Conservation (phyloP, 2,113 vertebrate species). For the Erpornis zantholeuca region DNA sequence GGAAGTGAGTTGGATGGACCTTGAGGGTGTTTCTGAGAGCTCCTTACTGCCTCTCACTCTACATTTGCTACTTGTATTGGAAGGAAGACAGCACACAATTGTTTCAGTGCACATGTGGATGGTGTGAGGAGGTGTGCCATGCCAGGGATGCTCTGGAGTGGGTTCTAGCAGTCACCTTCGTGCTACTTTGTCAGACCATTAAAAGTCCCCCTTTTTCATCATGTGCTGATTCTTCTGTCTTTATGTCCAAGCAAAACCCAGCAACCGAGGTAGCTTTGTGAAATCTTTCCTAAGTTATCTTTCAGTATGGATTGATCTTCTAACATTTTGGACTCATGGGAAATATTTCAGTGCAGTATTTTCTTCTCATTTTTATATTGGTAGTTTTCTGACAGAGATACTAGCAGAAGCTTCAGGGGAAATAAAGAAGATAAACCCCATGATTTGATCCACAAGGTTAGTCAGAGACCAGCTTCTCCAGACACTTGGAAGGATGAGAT, state of each 20-base stretch:
- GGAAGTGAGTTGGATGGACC: background rate
- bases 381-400: background rate
- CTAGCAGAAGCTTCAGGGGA: background rate
- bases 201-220: background rate
- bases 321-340: background rate
- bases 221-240: background rate
- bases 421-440: background rate
- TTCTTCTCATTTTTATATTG: background rate
- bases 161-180: accelerated
- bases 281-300: background rate
- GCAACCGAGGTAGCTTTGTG: background rate
- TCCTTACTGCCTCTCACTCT: background rate
- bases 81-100: background rate
- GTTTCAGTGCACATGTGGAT: background rate
- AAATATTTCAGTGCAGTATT: background rate
- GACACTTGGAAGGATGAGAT: background rate
- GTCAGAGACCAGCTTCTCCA: background rate
- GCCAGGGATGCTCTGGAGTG: background rate
- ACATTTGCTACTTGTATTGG: background rate
- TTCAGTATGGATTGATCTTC: background rate
- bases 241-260: background rate
- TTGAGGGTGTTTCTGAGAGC: background rate
- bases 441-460: background rate
- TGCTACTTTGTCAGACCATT: background rate
- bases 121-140: background rate